Percentiles rank a stretch among this genome's conserved stretches.
phyloP scores from a whole-genome alignment of 2,888 invertebrate genomes.

The Bhutanitis thaidina region DNA sequence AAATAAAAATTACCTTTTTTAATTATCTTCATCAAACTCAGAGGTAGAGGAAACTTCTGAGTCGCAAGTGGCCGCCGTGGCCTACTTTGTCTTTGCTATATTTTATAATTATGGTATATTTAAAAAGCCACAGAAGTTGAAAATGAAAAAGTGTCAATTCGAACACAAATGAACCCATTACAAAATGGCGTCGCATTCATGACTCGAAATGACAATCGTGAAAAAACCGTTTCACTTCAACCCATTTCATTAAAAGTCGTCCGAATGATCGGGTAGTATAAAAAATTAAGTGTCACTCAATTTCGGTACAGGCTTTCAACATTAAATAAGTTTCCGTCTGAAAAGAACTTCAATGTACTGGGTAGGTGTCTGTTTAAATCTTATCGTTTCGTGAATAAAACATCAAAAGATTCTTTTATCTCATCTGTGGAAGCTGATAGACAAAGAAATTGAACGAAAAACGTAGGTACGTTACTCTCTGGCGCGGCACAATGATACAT shows the following conservation, averaged over 20 bases:
- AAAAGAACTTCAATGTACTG: not conserved
- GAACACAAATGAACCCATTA: not conserved
- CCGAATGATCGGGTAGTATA: not conserved
- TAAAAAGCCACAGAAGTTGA: too few relatives aligned
- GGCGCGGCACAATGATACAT: not conserved
- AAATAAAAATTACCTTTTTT: too few relatives aligned
- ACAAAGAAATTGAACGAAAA: slow-evolving; percentile 8
- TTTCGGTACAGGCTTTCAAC: not conserved
- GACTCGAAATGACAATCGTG: not conserved
- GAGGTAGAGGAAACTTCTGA: too few relatives aligned
- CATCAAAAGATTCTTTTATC: slow-evolving; percentile 16
- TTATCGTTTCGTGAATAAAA: slow-evolving; percentile 10
- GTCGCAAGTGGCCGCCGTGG: too few relatives aligned
- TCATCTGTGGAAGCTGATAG: slow-evolving; percentile 6
- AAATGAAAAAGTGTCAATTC: too few relatives aligned
- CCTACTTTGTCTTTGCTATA: too few relatives aligned
- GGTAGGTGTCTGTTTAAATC: not conserved
- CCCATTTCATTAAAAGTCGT: not conserved
- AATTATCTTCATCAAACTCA: too few relatives aligned
- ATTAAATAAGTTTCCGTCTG: not conserved
- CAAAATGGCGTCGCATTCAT: not conserved
- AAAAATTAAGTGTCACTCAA: slow-evolving; percentile 10
- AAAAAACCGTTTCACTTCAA: slow-evolving; percentile 2
- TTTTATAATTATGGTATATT: too few relatives aligned
- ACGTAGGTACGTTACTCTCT: not conserved